phyloP scores from a whole-genome alignment of 2,113 vertebrate genomes.

The Phalacrocorax brasilianus region DNA sequence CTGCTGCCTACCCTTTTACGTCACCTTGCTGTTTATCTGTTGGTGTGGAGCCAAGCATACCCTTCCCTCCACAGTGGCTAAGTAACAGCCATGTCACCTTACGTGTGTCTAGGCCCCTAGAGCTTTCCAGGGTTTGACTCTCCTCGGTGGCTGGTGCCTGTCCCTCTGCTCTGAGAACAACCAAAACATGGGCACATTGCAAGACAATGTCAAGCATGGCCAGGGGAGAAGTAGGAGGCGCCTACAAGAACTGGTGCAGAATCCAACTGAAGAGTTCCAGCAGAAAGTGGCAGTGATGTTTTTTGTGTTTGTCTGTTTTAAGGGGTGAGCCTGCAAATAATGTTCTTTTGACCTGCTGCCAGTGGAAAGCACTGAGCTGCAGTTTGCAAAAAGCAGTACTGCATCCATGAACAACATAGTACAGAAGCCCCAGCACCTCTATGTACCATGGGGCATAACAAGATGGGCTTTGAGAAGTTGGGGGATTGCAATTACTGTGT shows the following conservation, averaged over 20 bases:
- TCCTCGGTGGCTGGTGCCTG: neutral
- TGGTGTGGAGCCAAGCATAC: neutral
- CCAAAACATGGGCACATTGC: fast-evolving
- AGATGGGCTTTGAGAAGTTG: neutral
- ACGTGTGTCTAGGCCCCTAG: neutral
- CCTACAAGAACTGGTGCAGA: neutral
- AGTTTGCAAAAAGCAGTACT: neutral
- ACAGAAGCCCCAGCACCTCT: neutral
- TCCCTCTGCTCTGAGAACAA: neutral
- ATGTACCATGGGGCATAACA: neutral
- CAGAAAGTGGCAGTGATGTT: neutral
- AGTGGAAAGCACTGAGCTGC: neutral
- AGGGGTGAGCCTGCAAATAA: neutral
- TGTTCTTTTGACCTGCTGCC: neutral
- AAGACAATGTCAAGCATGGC: neutral
- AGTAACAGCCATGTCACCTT: neutral
- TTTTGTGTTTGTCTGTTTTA: neutral
- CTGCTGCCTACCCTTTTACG: neutral
- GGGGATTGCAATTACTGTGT: neutral
- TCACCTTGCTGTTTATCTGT: neutral
- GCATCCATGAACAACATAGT: neutral
- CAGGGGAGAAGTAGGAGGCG: neutral
- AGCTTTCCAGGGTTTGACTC: neutral
- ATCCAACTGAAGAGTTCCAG: neutral
- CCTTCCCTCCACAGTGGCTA: neutral